phyloP scores from a whole-genome alignment of 2,113 vertebrate genomes.

The Chaetops frenatus region DNA sequence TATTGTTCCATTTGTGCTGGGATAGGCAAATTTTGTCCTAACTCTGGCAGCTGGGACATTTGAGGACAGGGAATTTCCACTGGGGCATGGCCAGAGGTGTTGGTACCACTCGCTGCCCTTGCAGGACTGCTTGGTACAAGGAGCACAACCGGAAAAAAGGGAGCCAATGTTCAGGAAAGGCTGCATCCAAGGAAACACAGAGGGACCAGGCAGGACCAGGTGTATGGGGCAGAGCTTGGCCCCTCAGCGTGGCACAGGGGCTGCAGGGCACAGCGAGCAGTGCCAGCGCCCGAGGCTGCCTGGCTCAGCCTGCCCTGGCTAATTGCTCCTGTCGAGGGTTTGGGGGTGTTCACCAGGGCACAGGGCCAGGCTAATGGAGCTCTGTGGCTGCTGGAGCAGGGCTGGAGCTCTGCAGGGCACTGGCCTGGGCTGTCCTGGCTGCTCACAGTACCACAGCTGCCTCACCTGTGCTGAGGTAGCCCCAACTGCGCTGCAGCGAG shows the following conservation, averaged over 20 bases:
- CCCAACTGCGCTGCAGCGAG: accelerated
- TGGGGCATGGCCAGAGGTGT: accelerated
- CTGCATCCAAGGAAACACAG: accelerated
- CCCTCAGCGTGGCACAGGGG: not conserved
- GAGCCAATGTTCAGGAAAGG: not conserved
- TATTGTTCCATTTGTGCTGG: not conserved
- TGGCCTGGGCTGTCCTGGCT: not conserved
- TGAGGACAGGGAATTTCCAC: not conserved
- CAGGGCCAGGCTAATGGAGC: slow-evolving; percentile 4
- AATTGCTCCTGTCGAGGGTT: slow-evolving; percentile 24
- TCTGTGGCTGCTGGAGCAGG: not conserved
- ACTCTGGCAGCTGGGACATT: not conserved
- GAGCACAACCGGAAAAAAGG: not conserved
- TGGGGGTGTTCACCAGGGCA: not conserved
- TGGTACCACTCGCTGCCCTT: accelerated
- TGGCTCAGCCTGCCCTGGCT: not conserved
- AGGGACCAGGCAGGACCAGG: not conserved
- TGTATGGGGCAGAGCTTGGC: not conserved
- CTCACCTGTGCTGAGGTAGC: accelerated
- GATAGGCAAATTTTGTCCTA: not conserved
- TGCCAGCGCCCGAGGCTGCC: accelerated
- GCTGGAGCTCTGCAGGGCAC: not conserved
- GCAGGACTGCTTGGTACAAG: accelerated
- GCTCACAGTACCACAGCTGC: not conserved
- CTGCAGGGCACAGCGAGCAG: not conserved